A percentile compares a stretch with the other conserved stretches of the same genome.
Conservation (phyloP, 2,797 vertebrate species). For the Alexandromys oeconomus region DNA sequence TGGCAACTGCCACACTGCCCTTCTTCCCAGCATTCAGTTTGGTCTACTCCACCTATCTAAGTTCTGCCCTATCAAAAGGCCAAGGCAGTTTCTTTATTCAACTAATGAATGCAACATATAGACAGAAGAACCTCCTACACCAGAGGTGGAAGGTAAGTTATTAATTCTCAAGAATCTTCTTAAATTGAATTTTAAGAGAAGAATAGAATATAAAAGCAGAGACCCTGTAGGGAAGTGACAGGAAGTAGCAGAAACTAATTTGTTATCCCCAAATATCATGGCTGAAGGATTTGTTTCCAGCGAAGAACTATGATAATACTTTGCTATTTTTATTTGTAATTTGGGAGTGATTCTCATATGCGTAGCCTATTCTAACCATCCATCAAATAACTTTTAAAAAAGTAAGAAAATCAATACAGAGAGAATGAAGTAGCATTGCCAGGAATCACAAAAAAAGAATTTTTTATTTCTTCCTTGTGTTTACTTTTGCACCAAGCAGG, state of each 20-base stretch:
- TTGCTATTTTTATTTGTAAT: not conserved
- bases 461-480: not conserved
- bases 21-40: too few species aligned
- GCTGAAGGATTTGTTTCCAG: not conserved
- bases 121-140: too few species aligned
- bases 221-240: not conserved
- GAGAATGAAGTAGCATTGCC: not conserved
- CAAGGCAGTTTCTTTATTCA: too few species aligned
- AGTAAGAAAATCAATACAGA: not conserved
- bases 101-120: too few species aligned
- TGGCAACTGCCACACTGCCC: too few species aligned
- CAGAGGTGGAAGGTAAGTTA: accelerated
- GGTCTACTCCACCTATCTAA: too few species aligned
- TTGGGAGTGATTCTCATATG: not conserved
- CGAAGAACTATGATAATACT: not conserved
- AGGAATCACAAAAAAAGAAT: not conserved
- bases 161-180: not conserved
- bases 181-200: not conserved
- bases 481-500: not conserved
- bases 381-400: not conserved
- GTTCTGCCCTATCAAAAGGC: too few species aligned
- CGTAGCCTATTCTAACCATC: not conserved
- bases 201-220: not conserved
- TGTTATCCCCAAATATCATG: not conserved
- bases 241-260: not conserved